Evolutionary conservation across 2,797 vertebrate genomes (phyloP).

Genomic region (Tragelaphus eurycerus): DNA sequence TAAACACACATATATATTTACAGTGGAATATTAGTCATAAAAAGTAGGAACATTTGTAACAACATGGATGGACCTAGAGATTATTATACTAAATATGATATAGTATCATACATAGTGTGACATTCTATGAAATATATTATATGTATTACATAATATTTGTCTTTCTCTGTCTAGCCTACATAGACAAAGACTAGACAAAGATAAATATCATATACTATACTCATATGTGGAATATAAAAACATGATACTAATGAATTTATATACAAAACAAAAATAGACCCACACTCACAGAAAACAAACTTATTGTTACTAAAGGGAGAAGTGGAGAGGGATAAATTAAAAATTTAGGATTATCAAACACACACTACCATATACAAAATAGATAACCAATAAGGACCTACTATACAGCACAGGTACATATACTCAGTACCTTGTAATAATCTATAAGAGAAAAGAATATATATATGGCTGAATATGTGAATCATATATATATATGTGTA

Average conservation of each 20-base stretch:
- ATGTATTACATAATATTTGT: background rate
- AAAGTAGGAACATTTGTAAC: background rate
- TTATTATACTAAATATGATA: background rate
- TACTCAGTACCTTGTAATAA: background rate
- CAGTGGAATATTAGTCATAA: background rate
- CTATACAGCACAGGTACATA: background rate
- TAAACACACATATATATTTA: background rate
- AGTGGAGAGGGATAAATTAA: background rate
- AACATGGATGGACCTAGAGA: background rate
- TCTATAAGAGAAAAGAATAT: background rate
- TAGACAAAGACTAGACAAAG: background rate
- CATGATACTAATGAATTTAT: background rate
- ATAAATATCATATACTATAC: background rate
- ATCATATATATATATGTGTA: background rate
- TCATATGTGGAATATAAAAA: background rate
- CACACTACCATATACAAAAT: background rate
- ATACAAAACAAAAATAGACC: background rate
- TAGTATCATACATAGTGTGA: background rate
- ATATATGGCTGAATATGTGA: background rate
- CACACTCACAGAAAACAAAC: background rate
- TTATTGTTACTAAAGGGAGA: background rate
- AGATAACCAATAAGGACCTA: background rate
- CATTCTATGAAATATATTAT: background rate
- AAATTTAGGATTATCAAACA: background rate
- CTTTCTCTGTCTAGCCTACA: background rate